Conservation (phyloP, 2,797 vertebrate species). For the Pipistrellus kuhlii region DNA sequence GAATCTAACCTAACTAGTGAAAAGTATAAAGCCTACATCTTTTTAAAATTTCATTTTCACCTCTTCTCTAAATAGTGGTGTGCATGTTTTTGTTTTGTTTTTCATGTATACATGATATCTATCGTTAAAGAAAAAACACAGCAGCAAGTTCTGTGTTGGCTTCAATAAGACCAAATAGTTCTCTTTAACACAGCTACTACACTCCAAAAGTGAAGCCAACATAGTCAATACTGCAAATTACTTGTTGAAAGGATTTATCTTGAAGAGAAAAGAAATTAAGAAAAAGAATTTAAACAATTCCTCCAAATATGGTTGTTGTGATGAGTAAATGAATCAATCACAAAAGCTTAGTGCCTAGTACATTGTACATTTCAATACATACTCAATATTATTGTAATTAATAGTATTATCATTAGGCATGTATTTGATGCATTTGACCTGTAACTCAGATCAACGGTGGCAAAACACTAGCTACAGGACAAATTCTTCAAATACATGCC, state of each 20-base stretch:
- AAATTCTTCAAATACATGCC: neutral
- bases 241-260: constrained; percentile 86
- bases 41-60: neutral
- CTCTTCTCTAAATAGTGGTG: neutral
- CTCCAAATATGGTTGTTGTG: constrained; percentile 77
- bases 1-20: neutral
- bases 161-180: neutral
- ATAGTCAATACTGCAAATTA: constrained; percentile 88
- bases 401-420: neutral
- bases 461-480: too few species aligned
- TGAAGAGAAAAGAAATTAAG: constrained; percentile 87
- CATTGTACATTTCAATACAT: neutral
- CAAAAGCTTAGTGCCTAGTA: neutral
- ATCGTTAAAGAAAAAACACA: neutral
- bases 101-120: neutral
- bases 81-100: neutral
- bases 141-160: neutral
- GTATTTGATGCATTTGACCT: neutral
- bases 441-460: too few species aligned
- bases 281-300: constrained; percentile 84
- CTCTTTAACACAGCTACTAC: neutral
- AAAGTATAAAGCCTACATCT: neutral
- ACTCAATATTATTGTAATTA: neutral
- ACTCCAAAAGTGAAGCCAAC: constrained; percentile 86
- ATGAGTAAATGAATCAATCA: neutral